phyloP scores from a whole-genome alignment of 2,888 invertebrate genomes.

The Eristalinus aeneus region DNA sequence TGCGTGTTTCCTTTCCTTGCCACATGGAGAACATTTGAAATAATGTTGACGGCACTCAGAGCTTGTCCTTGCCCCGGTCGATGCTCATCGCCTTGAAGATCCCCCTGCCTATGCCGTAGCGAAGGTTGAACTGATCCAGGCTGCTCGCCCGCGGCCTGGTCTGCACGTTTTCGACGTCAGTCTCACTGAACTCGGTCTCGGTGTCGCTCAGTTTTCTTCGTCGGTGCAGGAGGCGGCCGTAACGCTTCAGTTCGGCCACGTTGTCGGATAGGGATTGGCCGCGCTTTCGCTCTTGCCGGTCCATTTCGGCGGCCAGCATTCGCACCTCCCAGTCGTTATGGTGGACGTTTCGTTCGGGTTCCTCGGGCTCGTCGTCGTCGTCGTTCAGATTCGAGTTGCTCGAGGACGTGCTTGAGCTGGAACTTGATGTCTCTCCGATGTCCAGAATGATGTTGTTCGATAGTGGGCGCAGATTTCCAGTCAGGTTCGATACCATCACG shows the following conservation, averaged over 20 bases:
- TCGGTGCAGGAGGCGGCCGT: constrained; percentile 75
- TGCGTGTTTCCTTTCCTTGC: constrained; percentile 48
- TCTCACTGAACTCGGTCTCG: constrained; percentile 79
- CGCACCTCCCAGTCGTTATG: constrained; percentile 88
- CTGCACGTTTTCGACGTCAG: constrained; percentile 75
- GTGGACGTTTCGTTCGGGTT: constrained; percentile 73
- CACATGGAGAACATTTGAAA: constrained; percentile 60
- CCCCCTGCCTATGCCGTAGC: constrained; percentile 77
- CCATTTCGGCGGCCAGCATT: constrained; percentile 89
- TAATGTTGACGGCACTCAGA: constrained; percentile 77
- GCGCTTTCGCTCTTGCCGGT: constrained; percentile 82
- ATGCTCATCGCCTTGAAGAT: constrained; percentile 80
- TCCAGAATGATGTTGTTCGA: constrained; percentile 80
- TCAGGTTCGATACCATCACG: constrained; percentile 76
- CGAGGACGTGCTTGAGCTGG: constrained; percentile 78
- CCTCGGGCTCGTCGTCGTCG: constrained; percentile 76
- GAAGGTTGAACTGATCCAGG: constrained; percentile 79
- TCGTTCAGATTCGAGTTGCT: constrained; percentile 76
- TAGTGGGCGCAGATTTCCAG: constrained; percentile 81
- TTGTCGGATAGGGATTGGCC: constrained; percentile 77
- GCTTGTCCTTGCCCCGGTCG: constrained; percentile 80
- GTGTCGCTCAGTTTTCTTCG: constrained; percentile 79
- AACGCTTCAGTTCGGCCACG: constrained; percentile 74
- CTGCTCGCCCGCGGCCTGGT: constrained; percentile 78
- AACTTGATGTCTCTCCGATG: constrained; percentile 78